Base-by-base conservation (phyloP, 1,140 invertebrate genomes). In the Hormaphis cornu region DNA sequence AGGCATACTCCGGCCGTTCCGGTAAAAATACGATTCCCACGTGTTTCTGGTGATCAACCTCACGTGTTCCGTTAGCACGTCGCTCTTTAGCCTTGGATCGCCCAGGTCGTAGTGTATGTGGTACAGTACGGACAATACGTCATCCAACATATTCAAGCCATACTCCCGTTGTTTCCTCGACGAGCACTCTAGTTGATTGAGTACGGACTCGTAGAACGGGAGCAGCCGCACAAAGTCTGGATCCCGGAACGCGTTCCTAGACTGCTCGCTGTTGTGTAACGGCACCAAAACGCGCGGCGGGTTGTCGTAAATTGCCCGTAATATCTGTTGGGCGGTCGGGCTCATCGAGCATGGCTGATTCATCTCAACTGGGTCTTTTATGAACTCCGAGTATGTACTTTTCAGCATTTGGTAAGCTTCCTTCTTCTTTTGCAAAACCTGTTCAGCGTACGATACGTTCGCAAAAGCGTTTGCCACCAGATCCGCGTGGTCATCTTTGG, bases 21-120 rank as follows among this genome's bases (percentile, higher is more conserved):
- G 44, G 30, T 61, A 61, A 46, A 61, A 61, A 20, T 46, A 61
- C 14, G 14, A 6, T 28, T 61, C 58, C 58, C 58, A 61, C 3
- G 58, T 61, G 33, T 61, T 61, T 46, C 40, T 44, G n/a, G 58
- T 61, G 18, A 61, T 46, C 3, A 61, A 10, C 20, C 33, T 61
- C 2, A 61, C 40, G 18, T 61, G 58, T 18, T 61, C 58, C 8
- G 30, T 1, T 18, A 61, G 58, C 24, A 61, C 18, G 20, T 61
- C 58, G 7, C 30, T 46, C 20, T 61, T 61, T 0, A 61, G 16
- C 14, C 58, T 20, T 46, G 58, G 58, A 46, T 61, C 58, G 14
- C 58, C 58, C 7, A 61, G n/a, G 3, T 61, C 58, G 9, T 61
- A 61, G 10, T 61, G 58, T 28, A 61, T 61, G 14, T 61, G 58